phyloP scores from a whole-genome alignment of 2,888 invertebrate species.

The Ophion costatus region DNA sequence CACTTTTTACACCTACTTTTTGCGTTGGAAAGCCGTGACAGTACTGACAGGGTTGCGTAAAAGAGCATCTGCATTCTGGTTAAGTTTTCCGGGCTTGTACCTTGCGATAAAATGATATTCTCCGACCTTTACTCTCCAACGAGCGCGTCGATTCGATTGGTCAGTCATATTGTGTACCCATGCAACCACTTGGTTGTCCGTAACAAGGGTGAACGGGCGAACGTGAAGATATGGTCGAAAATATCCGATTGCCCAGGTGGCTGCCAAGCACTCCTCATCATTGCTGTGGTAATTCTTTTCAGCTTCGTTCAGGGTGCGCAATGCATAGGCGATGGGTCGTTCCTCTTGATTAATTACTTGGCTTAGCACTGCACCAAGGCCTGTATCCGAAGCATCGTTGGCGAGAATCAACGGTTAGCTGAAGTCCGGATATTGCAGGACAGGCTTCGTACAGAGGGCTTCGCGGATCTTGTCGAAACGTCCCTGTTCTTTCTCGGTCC shows the following conservation, averaged over 20 bases:
- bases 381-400: conserved; percentile 7
- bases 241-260: conserved; percentile 4
- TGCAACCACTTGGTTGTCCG: background rate
- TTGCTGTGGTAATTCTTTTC: conserved; percentile 13
- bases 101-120: background rate
- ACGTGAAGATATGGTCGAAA: background rate
- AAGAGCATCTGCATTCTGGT: background rate
- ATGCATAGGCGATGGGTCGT: background rate
- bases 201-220: background rate
- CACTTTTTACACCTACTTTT: background rate
- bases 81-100: background rate
- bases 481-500: conserved; percentile 10
- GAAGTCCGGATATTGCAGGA: conserved; percentile 23
- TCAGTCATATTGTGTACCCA: conserved; percentile 1
- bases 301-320: background rate
- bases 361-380: background rate
- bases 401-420: background rate
- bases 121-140: background rate
- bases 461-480: background rate
- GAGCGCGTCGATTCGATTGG: background rate
- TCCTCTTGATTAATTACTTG: background rate
- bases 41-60: background rate
- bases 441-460: conserved; percentile 1
- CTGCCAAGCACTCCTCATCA: background rate
- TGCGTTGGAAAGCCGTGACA: background rate